Conservation (phyloP, 2,797 vertebrate genomes). For the Coilia nasus region DNA sequence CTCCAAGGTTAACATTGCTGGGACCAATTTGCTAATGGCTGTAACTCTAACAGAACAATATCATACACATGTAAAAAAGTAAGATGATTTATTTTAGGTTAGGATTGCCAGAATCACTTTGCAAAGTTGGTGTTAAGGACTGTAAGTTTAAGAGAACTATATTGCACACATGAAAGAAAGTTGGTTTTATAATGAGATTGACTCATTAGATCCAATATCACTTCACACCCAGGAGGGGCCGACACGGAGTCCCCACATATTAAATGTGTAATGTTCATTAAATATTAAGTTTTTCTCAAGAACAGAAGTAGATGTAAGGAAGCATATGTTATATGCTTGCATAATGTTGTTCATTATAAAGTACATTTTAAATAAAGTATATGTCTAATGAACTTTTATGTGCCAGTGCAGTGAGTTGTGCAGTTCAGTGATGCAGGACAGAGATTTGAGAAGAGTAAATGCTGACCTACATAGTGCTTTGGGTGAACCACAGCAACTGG, state of each 20-base stretch:
- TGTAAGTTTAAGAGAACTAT: too few relatives aligned
- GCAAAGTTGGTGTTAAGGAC: too few relatives aligned
- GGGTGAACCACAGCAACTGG: too few relatives aligned
- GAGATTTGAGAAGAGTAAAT: too few relatives aligned
- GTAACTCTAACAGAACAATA: too few relatives aligned
- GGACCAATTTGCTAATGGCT: too few relatives aligned
- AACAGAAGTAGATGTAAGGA: not conserved
- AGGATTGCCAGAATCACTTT: too few relatives aligned
- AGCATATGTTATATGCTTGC: not conserved
- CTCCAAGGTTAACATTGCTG: too few relatives aligned
- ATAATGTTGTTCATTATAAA: not conserved
- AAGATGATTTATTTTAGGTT: not conserved
- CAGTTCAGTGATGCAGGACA: not conserved
- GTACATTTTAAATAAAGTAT: too few relatives aligned
- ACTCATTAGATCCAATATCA: not conserved
- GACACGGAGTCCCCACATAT: not conserved
- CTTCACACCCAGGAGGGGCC: not conserved
- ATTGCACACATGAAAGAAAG: not conserved
- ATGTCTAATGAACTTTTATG: too few relatives aligned
- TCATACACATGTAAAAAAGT: not conserved
- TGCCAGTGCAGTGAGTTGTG: too few relatives aligned
- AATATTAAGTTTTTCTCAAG: not conserved
- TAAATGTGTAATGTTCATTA: not conserved
- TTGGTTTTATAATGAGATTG: not conserved
- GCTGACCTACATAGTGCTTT: not conserved